phyloP scores from a whole-genome alignment of 2,888 invertebrate species.

The Atherix ibis region DNA sequence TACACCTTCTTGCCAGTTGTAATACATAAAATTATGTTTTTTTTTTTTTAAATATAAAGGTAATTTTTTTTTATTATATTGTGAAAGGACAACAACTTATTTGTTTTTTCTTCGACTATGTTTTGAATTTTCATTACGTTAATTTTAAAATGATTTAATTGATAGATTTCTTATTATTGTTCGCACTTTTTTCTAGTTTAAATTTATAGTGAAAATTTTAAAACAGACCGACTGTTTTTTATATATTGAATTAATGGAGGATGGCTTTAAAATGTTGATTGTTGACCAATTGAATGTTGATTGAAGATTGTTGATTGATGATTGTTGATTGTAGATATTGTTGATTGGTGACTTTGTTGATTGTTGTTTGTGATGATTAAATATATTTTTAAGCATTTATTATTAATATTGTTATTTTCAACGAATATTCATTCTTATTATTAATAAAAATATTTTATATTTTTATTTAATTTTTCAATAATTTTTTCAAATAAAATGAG shows the following conservation, averaged over 20 bases:
- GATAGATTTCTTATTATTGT: too few relatives aligned
- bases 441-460: neutral
- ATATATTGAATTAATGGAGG: too few relatives aligned
- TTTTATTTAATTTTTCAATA: neutral
- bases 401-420: neutral
- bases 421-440: neutral
- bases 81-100: conserved; percentile 7
- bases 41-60: too few relatives aligned
- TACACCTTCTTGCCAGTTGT: too few relatives aligned
- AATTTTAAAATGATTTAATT: too few relatives aligned
- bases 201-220: too few relatives aligned
- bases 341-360: conserved; percentile 4
- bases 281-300: neutral
- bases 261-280: conserved; percentile 2
- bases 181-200: too few relatives aligned
- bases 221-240: too few relatives aligned
- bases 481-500: neutral
- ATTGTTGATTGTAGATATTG: conserved; percentile 1
- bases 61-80: neutral
- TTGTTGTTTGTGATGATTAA: conserved; percentile 2
- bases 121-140: too few relatives aligned
- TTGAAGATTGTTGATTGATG: neutral
- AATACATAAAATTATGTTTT: too few relatives aligned
- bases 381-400: neutral
- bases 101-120: neutral